phyloP scores from a whole-genome alignment of 2,797 vertebrate genomes.

The Poecilia velifera region DNA sequence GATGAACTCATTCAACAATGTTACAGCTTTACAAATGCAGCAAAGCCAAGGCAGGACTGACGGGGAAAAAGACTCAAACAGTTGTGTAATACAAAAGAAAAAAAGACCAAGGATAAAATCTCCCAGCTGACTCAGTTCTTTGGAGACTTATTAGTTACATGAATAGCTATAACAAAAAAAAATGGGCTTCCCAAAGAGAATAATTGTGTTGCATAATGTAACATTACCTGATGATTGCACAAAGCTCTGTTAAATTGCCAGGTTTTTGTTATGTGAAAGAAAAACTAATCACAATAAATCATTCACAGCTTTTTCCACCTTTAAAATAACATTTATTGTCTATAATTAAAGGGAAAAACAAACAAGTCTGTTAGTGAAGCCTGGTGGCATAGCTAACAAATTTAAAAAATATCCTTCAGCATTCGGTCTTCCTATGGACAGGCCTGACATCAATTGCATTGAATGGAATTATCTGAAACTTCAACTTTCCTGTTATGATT shows the following conservation, averaged over 20 bases:
- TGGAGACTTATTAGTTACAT: slow-evolving; percentile 2
- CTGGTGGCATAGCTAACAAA: not conserved
- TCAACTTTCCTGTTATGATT: not conserved
- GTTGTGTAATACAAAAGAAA: not conserved
- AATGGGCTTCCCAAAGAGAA: not conserved
- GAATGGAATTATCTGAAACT: not conserved
- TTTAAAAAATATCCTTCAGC: not conserved
- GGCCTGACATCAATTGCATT: not conserved
- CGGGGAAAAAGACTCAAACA: not conserved
- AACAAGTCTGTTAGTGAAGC: not conserved
- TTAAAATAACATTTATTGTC: not conserved
- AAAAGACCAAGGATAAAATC: not conserved
- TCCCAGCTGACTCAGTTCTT: not conserved
- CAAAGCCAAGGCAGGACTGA: slow-evolving; percentile 25
- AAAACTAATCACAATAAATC: not conserved
- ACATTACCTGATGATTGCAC: not conserved
- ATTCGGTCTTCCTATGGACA: not conserved
- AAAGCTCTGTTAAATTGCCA: not conserved
- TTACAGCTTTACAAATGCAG: slow-evolving; percentile 50
- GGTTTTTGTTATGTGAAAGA: not conserved
- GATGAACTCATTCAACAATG: slow-evolving; percentile 52
- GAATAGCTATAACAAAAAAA: not conserved
- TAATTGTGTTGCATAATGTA: not conserved
- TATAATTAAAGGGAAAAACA: not conserved
- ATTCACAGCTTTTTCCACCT: not conserved